phyloP scores from a whole-genome alignment of 2,797 vertebrate species.

The Alauda arvensis region DNA sequence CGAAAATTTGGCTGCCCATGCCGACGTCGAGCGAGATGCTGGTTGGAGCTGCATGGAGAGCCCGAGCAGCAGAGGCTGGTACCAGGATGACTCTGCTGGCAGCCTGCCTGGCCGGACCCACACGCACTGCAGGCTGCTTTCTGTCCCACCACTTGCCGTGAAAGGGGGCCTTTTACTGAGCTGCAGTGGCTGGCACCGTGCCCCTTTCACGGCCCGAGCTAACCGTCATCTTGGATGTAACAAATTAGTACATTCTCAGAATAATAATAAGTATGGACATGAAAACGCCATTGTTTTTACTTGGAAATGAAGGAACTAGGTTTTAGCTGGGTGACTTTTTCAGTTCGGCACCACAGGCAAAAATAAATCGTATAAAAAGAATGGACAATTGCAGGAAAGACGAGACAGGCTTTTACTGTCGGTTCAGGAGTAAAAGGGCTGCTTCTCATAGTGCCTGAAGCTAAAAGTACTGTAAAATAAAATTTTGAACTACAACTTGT shows the following conservation, averaged over 20 bases:
- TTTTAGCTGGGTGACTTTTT: constrained; percentile 84
- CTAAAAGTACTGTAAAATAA: constrained; percentile 20
- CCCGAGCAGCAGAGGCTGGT: constrained; percentile 64
- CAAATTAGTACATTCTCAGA: constrained; percentile 98
- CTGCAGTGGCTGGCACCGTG: constrained; percentile 81
- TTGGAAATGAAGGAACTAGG: constrained; percentile 83
- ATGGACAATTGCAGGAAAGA: constrained; percentile 51
- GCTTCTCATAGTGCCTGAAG: constrained; percentile 3
- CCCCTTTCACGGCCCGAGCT: constrained; percentile 86
- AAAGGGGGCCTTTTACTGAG: constrained; percentile 81
- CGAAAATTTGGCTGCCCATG: constrained; percentile 73
- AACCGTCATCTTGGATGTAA: constrained; percentile 97
- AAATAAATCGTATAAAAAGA: constrained; percentile 68
- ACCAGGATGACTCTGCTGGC: constrained; percentile 74
- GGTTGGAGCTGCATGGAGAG: constrained; percentile 69
- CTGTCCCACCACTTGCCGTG: constrained; percentile 82
- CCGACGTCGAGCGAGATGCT: constrained; percentile 74
- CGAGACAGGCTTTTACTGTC: constrained; percentile 43
- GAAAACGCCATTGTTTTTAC: constrained; percentile 94
- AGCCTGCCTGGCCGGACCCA: constrained; percentile 71
- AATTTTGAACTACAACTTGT: constrained; percentile 1
- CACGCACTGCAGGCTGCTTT: constrained; percentile 75
- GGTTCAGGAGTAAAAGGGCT: constrained; percentile 49
- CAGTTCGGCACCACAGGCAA: constrained; percentile 63
- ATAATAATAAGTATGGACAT: constrained; percentile 97